phyloP scores from a whole-genome alignment of 2,113 vertebrate genomes.

The Anoura caudifer region DNA sequence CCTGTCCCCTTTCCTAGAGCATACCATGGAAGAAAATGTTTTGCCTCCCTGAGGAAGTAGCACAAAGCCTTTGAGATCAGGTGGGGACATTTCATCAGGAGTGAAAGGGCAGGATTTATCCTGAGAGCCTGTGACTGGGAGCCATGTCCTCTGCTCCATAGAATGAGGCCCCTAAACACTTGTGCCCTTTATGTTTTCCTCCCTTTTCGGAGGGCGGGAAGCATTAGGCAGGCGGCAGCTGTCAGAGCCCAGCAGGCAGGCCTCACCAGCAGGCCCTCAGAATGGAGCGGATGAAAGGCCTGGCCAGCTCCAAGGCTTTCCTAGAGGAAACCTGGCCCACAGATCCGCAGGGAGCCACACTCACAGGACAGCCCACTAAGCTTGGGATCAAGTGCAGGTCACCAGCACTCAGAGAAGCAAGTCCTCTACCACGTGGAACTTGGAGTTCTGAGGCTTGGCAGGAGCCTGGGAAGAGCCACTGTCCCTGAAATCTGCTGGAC shows the following conservation, averaged over 20 bases:
- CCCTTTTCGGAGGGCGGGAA: not conserved
- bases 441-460: not conserved
- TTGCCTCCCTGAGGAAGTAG: not conserved
- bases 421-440: not conserved
- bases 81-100: not conserved
- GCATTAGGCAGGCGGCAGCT: not conserved
- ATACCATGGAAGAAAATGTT: not conserved
- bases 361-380: constrained; percentile 19
- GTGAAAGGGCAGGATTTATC: not conserved
- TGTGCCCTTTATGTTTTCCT: not conserved
- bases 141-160: not conserved
- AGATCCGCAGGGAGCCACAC: constrained; percentile 71
- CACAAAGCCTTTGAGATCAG: not conserved
- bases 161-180: not conserved
- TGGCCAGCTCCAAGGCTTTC: constrained; percentile 46
- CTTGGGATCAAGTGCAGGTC: constrained; percentile 70
- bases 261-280: not conserved
- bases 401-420: constrained; percentile 55
- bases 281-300: constrained; percentile 34
- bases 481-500: not conserved
- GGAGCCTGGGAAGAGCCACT: not conserved
- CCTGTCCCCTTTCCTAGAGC: not conserved
- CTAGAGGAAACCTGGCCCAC: constrained; percentile 61
- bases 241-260: not conserved
- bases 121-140: not conserved